Conservation (phyloP, 2,113 vertebrate genomes). For the Meleagris gallopavo region DNA sequence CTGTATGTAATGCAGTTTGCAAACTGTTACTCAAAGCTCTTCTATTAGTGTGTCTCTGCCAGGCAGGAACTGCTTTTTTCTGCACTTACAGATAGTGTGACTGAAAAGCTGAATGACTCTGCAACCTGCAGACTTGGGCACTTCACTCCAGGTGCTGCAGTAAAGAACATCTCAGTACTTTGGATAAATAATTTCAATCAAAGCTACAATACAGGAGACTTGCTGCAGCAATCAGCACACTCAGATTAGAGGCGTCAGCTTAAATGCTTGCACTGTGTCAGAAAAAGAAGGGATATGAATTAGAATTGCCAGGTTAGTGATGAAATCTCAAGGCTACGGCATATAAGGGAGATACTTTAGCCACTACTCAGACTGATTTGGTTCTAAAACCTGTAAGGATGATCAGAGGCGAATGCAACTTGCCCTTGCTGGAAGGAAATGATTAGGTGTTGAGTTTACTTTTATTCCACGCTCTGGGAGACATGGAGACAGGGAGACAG, state of each 20-base stretch:
- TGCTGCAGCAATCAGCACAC: not conserved
- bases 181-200: not conserved
- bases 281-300: constrained; percentile 9
- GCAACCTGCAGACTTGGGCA: not conserved
- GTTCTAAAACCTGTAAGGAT: not conserved
- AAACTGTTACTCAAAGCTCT: not conserved
- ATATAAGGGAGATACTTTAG: not conserved
- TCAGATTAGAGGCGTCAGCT: not conserved
- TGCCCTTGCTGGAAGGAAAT: not conserved
- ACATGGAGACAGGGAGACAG: not conserved
- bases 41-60: not conserved
- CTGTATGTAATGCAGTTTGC: not conserved
- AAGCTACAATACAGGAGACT: not conserved
- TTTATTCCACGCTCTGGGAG: not conserved
- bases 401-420: not conserved
- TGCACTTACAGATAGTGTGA: not conserved
- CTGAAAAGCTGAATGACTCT: not conserved
- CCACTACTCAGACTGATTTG: not conserved
- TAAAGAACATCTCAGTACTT: not conserved
- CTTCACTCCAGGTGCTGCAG: not conserved
- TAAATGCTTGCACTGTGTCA: not conserved
- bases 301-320: not conserved
- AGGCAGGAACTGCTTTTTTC: not conserved
- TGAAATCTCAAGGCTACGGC: constrained; percentile 17
- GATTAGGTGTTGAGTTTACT: rapidly evolving